Evolutionary conservation across 2,797 vertebrate species (phyloP).

Genomic region (Acipenser transmontanus): DNA sequence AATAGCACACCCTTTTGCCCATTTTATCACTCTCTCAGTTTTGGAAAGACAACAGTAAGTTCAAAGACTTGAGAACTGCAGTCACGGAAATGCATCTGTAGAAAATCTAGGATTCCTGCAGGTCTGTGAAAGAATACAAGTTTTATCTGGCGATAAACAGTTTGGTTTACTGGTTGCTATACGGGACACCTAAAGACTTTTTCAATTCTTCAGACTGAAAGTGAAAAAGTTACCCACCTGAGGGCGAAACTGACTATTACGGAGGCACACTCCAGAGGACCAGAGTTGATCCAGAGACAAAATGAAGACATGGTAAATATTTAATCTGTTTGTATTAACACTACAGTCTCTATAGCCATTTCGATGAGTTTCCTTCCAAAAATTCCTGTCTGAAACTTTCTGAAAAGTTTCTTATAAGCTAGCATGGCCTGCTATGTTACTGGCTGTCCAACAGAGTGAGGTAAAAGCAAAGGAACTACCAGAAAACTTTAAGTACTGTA

Average conservation of each 20-base stretch:
- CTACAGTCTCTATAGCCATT: neutral
- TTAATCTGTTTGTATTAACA: neutral
- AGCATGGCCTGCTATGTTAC: constrained; percentile 1
- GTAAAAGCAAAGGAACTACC: too few relatives aligned
- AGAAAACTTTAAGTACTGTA: too few relatives aligned
- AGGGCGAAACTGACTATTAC: constrained; percentile 70
- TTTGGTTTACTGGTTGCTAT: constrained; percentile 25
- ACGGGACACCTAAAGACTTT: too few relatives aligned
- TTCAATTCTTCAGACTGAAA: constrained; percentile 20
- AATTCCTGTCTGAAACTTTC: neutral
- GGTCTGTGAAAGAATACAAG: too few relatives aligned
- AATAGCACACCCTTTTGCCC: constrained; percentile 41
- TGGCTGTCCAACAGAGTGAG: neutral
- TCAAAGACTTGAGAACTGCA: constrained; percentile 17
- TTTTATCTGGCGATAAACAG: constrained; percentile 20
- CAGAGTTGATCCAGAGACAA: constrained; percentile 53
- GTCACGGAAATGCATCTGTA: constrained; percentile 20
- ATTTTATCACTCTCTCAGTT: constrained; percentile 27
- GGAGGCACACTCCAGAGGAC: constrained; percentile 53
- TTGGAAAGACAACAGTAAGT: constrained; percentile 34
- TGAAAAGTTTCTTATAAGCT: neutral
- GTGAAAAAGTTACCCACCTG: constrained; percentile 62
- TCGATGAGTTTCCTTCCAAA: neutral
- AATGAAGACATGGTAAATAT: constrained; percentile 73
- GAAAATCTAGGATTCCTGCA: constrained; percentile 18